These are phyloP conservation scores for Podarcis raffonei DNA, from an alignment of 2,113 vertebrate genomes.

Conservation along the genomic window DNA sequence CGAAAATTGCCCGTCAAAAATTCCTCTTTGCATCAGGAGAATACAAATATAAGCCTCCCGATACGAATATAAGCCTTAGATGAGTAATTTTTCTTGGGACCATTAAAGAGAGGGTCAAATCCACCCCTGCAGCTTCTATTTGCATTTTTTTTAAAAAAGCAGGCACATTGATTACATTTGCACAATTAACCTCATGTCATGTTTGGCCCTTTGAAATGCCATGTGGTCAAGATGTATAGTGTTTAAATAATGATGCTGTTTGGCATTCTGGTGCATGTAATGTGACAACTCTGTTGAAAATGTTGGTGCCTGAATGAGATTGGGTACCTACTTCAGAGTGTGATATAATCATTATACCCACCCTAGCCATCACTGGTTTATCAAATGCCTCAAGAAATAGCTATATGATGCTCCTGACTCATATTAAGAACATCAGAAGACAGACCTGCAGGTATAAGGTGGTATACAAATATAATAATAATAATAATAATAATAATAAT, in stretches of 20 bases:
- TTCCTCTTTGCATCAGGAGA: neutral
- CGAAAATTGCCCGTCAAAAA: neutral
- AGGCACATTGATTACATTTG: neutral
- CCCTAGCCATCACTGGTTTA: too few relatives aligned
- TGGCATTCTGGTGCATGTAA: neutral
- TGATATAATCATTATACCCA: neutral
- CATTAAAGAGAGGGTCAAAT: neutral
- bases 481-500: too few relatives aligned
- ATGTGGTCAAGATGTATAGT: neutral
- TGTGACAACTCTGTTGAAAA: neutral
- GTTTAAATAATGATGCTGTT: neutral
- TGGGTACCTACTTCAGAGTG: neutral
- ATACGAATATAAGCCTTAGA: neutral
- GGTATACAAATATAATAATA: too few relatives aligned
- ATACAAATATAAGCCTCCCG: neutral
- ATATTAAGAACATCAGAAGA: neutral
- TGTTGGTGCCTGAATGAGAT: neutral
- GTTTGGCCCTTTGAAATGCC: neutral
- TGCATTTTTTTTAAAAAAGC: neutral
- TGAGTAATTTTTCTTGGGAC: neutral
- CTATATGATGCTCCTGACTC: neutral
- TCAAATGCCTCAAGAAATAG: neutral
- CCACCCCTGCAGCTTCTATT: neutral
- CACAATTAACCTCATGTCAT: neutral
- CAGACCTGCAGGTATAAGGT: too few relatives aligned